Evolutionary conservation across 2,113 vertebrate species (phyloP).

Genomic region (Poeciliopsis occidentalis): DNA sequence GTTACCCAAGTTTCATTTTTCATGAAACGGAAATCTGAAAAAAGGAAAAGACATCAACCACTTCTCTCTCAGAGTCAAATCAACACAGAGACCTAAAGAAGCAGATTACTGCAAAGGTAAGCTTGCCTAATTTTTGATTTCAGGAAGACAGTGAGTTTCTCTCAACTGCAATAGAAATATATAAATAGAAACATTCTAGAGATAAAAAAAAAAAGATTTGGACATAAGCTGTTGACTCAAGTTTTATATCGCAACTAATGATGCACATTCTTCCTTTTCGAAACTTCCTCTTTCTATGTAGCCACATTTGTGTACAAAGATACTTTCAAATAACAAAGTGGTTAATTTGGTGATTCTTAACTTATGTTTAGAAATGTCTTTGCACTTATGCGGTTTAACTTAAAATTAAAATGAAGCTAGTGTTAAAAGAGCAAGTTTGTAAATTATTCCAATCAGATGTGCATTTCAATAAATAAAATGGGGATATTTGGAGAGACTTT

Average conservation of each 20-base stretch:
- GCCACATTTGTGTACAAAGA: background rate
- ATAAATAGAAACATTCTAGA: background rate
- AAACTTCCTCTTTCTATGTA: background rate
- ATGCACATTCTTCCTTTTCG: background rate
- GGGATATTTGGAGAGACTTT: too few species aligned
- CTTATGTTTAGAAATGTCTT: too few species aligned
- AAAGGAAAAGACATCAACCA: too few species aligned
- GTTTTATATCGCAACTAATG: background rate
- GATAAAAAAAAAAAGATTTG: background rate
- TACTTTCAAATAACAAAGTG: too few species aligned
- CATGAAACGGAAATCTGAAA: background rate
- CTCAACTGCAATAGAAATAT: background rate
- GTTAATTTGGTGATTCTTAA: too few species aligned
- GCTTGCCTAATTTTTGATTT: background rate
- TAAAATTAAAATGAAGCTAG: background rate
- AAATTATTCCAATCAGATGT: background rate
- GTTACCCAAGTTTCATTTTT: slow-evolving; percentile 17
- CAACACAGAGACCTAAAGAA: background rate
- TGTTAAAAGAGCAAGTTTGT: background rate
- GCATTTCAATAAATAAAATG: too few species aligned
- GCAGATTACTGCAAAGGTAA: slow-evolving; percentile 10
- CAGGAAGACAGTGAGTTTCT: background rate
- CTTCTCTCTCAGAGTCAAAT: background rate
- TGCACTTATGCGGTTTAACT: background rate
- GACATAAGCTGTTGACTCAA: background rate